Conservation (phyloP, 2,113 vertebrate genomes). For the Uropsilus gracilis region DNA sequence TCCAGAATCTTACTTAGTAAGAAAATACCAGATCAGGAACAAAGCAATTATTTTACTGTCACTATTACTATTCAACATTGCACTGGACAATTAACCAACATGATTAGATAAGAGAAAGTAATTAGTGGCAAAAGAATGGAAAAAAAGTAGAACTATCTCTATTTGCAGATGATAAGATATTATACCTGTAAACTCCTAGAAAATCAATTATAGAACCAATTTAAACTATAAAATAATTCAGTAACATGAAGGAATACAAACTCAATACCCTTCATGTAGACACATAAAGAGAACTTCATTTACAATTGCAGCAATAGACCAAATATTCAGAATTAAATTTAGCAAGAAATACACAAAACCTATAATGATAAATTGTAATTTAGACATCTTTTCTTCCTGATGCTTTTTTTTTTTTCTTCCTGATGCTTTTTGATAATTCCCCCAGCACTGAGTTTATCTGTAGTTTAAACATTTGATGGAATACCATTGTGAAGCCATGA, state of each 20-base stretch:
- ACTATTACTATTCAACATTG: background rate
- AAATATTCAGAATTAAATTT: background rate
- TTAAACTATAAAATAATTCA: background rate
- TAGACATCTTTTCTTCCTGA: too few species aligned
- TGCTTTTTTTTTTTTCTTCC: too few species aligned
- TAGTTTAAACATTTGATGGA: too few species aligned
- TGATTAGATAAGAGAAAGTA: slow-evolving; percentile 7
- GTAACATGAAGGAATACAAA: background rate
- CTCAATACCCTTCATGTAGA: background rate
- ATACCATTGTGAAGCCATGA: too few species aligned
- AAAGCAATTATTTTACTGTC: background rate
- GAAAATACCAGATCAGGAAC: background rate
- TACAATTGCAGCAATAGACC: background rate
- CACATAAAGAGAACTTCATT: background rate
- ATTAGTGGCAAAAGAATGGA: background rate
- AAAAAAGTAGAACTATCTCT: background rate
- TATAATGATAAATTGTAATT: background rate
- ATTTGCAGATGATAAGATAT: background rate
- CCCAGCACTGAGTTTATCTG: too few species aligned
- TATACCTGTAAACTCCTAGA: background rate
- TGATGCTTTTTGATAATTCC: too few species aligned
- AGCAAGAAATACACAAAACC: background rate
- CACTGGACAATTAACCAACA: background rate
- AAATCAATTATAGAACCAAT: background rate
- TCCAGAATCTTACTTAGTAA: slow-evolving; percentile 1